Evolutionary conservation across 2,113 vertebrate genomes (phyloP), one percentile per base, ranked within the genome.

Genomic region (Eubucco bourcierii): DNA sequence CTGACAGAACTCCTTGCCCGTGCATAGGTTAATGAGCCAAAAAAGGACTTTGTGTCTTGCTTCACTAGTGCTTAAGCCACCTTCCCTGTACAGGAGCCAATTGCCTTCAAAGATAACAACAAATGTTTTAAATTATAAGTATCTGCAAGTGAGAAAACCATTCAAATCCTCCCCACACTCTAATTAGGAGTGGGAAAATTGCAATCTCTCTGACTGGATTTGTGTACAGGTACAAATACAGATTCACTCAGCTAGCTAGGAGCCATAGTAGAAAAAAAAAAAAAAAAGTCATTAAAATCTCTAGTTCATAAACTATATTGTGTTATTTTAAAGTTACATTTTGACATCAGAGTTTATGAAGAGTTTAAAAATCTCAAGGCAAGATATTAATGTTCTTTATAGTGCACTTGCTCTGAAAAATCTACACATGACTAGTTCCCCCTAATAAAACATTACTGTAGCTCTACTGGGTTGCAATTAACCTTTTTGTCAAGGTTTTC

Each of bases 381-480:
- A 34, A 96, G 60, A 80, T 79, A 78, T 93, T 95, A 91, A 67
- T 66, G 65, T 85, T 80, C 90, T 91, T 95, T 91, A 90, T n/a
- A 91, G 91, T 53, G 90, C 80, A 92, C 85, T 93, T 95, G 84
- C 91, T 97, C 83, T 96, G 85, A 84, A 96, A 97, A 97, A 94
- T 84, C 65, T 74, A 79, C 44, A 66, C 59, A 79, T 75, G 79
- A 80, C 93, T 90, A 56, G 73, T 20, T 89, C 72, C 92, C 81
- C 96, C 96, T 92, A 97, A 95, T 96, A 98, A 98, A 97, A 97
- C 80, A 97, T 97, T 85, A 96, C 87, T 60, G 85, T 94, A 96
- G 90, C 80, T 96, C 92, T 94, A 76, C 65, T 95, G 94, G 84
- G 80, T 90, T 95, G 90, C 96, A 98, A 96, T 98, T 97, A 97